A percentile compares a stretch with the other conserved stretches of the same genome.
These are phyloP conservation scores for Peromyscus nudipes DNA, from an alignment of 2,797 vertebrate genomes.

Conservation along the genomic window DNA sequence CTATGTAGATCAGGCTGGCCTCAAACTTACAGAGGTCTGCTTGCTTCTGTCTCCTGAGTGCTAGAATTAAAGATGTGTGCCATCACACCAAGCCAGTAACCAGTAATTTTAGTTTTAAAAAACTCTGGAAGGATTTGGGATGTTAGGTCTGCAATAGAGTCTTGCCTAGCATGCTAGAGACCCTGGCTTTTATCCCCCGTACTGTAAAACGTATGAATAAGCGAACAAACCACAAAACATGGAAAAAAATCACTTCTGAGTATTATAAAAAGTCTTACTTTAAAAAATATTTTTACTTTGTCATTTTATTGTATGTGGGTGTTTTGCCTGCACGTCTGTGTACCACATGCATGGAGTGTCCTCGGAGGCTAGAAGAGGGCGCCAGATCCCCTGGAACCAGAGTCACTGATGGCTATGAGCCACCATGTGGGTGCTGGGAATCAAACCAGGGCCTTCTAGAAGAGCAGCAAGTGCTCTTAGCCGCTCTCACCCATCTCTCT, in stretches of 20 bases:
- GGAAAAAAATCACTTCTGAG: background rate
- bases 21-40: background rate
- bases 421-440: background rate
- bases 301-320: background rate
- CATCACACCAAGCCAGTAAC: background rate
- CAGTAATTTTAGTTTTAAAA: background rate
- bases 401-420: background rate
- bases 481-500: background rate
- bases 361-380: background rate
- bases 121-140: background rate
- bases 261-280: background rate
- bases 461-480: background rate
- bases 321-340: background rate
- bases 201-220: background rate
- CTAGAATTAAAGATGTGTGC: background rate
- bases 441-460: background rate
- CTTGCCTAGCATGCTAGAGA: background rate
- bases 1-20: background rate
- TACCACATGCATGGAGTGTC: background rate
- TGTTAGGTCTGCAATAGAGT: background rate
- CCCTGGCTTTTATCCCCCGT: background rate
- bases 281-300: background rate
- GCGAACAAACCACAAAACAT: background rate
- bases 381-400: background rate
- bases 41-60: background rate